A percentile compares a stretch with the other conserved stretches of the same genome.
Conservation (phyloP, 2,888 invertebrate genomes). For the Eucriotettix oculatus region DNA sequence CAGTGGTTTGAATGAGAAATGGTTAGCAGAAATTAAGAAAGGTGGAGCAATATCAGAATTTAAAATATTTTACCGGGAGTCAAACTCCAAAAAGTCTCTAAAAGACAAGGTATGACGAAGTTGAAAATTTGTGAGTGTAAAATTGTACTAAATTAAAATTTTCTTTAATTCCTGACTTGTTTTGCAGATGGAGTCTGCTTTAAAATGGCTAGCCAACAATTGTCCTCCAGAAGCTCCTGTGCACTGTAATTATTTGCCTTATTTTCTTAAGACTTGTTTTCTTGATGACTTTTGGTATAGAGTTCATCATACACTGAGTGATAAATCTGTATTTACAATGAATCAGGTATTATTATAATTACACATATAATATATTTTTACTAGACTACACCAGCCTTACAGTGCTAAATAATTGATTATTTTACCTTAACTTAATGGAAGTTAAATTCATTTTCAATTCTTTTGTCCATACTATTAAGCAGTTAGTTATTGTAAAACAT, state of each 20-base stretch:
- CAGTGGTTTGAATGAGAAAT: not conserved
- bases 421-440: too few species aligned
- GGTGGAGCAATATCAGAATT: not conserved
- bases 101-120: not conserved
- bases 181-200: not conserved
- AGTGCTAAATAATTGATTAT: too few species aligned
- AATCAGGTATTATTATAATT: not conserved
- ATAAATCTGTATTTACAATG: not conserved
- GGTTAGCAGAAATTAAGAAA: not conserved
- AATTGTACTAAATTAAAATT: not conserved
- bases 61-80: not conserved
- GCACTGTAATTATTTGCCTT: not conserved
- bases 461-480: too few species aligned
- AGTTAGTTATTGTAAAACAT: too few species aligned
- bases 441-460: too few species aligned
- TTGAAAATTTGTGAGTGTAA: not conserved
- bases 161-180: not conserved
- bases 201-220: not conserved
- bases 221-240: not conserved
- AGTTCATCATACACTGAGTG: not conserved
- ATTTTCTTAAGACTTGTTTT: not conserved
- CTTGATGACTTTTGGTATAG: not conserved
- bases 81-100: not conserved
- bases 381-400: too few species aligned
- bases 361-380: not conserved